Percentiles rank a stretch among this genome's conserved stretches.
Evolutionary conservation across 2,888 invertebrate genomes (phyloP).

Genomic region (Mythimna albipuncta): DNA sequence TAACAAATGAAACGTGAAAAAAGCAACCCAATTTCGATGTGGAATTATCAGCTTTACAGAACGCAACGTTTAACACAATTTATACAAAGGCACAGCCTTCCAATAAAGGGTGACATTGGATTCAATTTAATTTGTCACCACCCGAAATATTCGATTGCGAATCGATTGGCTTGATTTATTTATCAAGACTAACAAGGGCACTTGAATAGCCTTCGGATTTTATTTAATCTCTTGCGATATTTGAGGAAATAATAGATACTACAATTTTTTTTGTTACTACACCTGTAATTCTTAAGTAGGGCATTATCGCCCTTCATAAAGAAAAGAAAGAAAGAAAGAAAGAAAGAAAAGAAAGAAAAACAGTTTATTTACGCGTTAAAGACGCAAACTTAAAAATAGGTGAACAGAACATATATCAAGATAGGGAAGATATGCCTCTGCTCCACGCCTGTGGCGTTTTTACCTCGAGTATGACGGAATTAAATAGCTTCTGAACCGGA

Average conservation of each 20-base stretch:
- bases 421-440: too few relatives aligned
- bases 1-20: conserved; percentile 34
- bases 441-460: too few relatives aligned
- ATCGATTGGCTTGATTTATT: conserved; percentile 49
- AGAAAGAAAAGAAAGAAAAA: too few relatives aligned
- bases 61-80: conserved; percentile 48
- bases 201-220: neutral
- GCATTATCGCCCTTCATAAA: too few relatives aligned
- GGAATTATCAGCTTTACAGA: conserved; percentile 52
- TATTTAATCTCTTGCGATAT: neutral
- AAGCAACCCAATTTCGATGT: conserved; percentile 21
- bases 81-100: conserved; percentile 37
- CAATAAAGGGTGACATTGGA: conserved; percentile 48
- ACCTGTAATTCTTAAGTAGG: too few relatives aligned
- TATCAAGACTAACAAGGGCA: conserved; percentile 22
- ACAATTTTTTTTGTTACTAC: too few relatives aligned
- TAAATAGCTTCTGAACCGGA: too few relatives aligned
- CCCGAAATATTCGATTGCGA: conserved; percentile 43
- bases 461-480: too few relatives aligned
- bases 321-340: too few relatives aligned
- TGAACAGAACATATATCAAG: too few relatives aligned
- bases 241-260: neutral
- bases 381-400: too few relatives aligned
- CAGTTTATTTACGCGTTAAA: too few relatives aligned
- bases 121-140: conserved; percentile 59